A percentile compares a stretch with the other conserved stretches of the same genome.
Evolutionary conservation across 2,888 invertebrate genomes (phyloP).

Genomic region (Heliconius ismenius): DNA sequence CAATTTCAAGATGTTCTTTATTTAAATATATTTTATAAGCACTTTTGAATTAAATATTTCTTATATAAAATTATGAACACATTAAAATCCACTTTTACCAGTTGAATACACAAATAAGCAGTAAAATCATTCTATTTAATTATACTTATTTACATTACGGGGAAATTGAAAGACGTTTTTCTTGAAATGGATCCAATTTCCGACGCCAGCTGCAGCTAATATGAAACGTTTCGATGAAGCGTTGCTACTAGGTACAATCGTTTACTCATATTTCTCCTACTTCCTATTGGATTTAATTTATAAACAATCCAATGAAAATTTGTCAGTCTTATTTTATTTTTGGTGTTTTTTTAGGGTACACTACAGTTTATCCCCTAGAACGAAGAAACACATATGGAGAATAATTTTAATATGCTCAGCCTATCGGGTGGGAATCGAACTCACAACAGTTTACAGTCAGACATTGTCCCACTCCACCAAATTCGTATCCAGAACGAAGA

Average conservation of each 20-base stretch:
- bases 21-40: too few relatives aligned
- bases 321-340: background rate
- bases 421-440: background rate
- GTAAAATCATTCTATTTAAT: slow-evolving; percentile 16
- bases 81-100: background rate
- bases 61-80: too few relatives aligned
- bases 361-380: too few relatives aligned
- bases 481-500: background rate
- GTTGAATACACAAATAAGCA: background rate
- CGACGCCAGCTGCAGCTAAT: slow-evolving; percentile 29
- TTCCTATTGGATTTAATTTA: slow-evolving; percentile 6
- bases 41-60: too few relatives aligned
- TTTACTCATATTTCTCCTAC: slow-evolving; percentile 16
- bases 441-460: background rate
- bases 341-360: background rate
- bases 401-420: too few relatives aligned
- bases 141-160: slow-evolving; percentile 22
- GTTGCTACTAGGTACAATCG: background rate
- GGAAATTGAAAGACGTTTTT: slow-evolving; percentile 27
- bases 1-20: too few relatives aligned
- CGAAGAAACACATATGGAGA: too few relatives aligned
- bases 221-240: background rate
- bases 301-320: background rate
- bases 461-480: too few relatives aligned
- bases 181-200: slow-evolving; percentile 32